These are phyloP conservation scores for Gymnocephalus cernua DNA, from an alignment of 2,113 vertebrate species.

Conservation along the genomic window DNA sequence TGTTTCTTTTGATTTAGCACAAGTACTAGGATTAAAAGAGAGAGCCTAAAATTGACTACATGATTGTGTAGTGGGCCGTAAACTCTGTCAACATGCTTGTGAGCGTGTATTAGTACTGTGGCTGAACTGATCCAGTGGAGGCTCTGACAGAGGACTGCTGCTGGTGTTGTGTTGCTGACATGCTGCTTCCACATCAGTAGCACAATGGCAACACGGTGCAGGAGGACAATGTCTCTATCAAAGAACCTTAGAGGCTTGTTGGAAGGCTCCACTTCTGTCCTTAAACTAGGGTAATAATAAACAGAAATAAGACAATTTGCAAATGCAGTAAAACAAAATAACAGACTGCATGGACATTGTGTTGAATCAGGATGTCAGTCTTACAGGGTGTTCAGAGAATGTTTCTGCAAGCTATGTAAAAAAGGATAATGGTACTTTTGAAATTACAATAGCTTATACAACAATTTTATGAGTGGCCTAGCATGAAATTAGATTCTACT, in stretches of 20 bases:
- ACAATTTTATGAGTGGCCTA: conserved; percentile 81
- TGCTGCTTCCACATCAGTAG: conserved; percentile 25
- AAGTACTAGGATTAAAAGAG: not conserved
- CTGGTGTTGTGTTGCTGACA: conserved; percentile 20
- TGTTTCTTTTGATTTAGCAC: not conserved
- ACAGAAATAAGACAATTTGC: not conserved
- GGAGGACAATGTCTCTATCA: not conserved
- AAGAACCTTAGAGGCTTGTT: not conserved
- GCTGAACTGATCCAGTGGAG: conserved; percentile 19
- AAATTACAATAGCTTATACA: conserved; percentile 73
- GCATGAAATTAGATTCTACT: conserved; percentile 82
- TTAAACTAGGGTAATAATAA: not conserved
- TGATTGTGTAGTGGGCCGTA: conserved; percentile 11
- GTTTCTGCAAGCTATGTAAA: conserved; percentile 44
- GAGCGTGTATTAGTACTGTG: conserved; percentile 9
- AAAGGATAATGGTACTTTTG: conserved; percentile 61
- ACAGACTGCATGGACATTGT: not conserved
- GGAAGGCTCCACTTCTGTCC: not conserved
- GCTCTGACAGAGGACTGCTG: conserved; percentile 31
- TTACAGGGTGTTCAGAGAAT: not conserved
- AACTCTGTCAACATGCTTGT: conserved; percentile 18
- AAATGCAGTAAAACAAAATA: not conserved
- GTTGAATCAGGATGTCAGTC: not conserved
- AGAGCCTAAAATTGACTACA: not conserved
- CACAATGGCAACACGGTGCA: conserved; percentile 9